Percentiles rank a stretch among this genome's conserved stretches.
Conservation (phyloP, 2,113 vertebrate species). For the Piprites chloris region DNA sequence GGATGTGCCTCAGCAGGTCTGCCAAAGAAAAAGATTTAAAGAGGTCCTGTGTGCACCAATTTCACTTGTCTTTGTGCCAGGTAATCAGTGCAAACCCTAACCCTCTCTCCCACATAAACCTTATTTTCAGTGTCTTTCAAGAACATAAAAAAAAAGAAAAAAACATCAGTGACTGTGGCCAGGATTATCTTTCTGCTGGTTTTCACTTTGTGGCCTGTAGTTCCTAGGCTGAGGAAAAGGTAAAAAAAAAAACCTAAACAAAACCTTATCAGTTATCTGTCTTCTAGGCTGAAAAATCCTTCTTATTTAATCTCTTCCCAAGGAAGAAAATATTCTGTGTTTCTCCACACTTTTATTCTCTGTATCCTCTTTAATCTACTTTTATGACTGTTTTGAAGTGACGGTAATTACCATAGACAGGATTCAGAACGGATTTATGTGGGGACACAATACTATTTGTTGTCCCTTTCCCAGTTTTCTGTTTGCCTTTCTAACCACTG, state of each 20-base stretch:
- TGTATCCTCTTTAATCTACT: neutral
- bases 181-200: neutral
- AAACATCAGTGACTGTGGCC: neutral
- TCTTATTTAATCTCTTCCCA: neutral
- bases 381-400: neutral
- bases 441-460: neutral
- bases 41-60: neutral
- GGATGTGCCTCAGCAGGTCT: neutral
- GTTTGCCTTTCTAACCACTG: neutral
- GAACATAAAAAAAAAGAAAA: neutral
- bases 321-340: neutral
- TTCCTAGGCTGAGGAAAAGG: neutral
- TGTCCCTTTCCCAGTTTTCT: neutral
- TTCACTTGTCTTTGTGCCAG: neutral
- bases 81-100: neutral
- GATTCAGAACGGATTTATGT: neutral
- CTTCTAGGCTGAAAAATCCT: neutral
- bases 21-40: neutral
- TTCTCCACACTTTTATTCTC: neutral
- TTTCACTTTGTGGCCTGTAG: neutral
- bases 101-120: rapidly evolving
- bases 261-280: neutral
- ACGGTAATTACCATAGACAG: neutral
- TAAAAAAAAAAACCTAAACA: neutral
- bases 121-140: neutral